Evolutionary conservation across 2,113 vertebrate genomes (phyloP), one percentile per base, ranked within the genome.

Genomic region (Amblyornis subalaris): DNA sequence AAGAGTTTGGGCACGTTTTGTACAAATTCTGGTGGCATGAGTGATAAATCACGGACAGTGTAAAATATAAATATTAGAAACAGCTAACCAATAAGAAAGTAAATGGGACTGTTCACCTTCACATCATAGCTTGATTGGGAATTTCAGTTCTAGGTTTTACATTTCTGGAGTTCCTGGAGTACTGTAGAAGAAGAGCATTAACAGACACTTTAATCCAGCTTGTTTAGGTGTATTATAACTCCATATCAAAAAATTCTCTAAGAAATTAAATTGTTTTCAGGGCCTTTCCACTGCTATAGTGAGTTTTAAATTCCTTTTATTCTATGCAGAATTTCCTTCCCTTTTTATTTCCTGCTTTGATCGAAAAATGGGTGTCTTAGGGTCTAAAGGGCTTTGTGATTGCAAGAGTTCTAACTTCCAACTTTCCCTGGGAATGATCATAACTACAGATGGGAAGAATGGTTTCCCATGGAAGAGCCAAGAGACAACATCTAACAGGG

Each of bases 351-450:
- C 29, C 28, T 50, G 18, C 44, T 70, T 73, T 73, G 36, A 45
- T 33, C 0, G 0, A 64, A 22, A 67, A 80, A 60, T 14, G 3
- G 6, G 7, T 48, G 16, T 40, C 2, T n/a, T 12, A 4, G 10
- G 19, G 26, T 57, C 40, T 69, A 33, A 65, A 60, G 26, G 53
- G 13, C 33, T 47, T 57, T 42, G 45, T 45, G 33, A 11, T 50
- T 75, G n/a, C 22, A 70, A 36, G 5, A 64, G 35, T 40, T 70
- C 26, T 61, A 42, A 36, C 26, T 71, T 80, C 55, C 55, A 54
- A 42, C 40, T 80, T 83, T 40, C 20, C 48, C 20, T 42, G 40
- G n/a, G 29, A 87, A 50, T 0, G 1, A 60, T 29, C 15, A 19
- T n/a, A 90, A 58, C n/a, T 26, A 51, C 1, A 0, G 28, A 36